phyloP scores from a whole-genome alignment of 2,113 vertebrate genomes.

The Sciurus niger region DNA sequence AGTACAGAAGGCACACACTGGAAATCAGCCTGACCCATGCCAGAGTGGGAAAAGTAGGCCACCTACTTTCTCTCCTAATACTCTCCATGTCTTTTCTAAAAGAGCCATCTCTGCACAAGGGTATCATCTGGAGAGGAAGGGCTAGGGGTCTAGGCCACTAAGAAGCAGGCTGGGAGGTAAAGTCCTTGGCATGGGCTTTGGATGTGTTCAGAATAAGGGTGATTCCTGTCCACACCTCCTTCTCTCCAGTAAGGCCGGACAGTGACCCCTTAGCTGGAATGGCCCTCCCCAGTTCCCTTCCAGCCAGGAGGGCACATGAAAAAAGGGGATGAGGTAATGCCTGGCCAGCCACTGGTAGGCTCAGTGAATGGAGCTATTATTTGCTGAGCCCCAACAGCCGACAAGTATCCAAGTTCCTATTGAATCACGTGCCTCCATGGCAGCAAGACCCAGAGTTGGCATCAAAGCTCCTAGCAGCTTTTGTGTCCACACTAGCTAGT shows the following conservation, averaged over 20 bases:
- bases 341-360: constrained; percentile 23
- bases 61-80: constrained; percentile 34
- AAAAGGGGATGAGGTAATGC: constrained; percentile 70
- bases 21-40: background rate
- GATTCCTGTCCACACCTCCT: background rate
- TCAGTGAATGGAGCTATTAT: constrained; percentile 70
- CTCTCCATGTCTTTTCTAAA: background rate
- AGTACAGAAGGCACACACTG: background rate
- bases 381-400: constrained; percentile 6
- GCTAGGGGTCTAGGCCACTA: background rate
- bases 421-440: background rate
- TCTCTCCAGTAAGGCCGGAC: background rate
- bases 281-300: constrained; percentile 37
- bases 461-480: constrained; percentile 49
- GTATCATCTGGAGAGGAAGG: background rate
- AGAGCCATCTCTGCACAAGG: background rate
- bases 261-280: background rate
- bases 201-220: background rate
- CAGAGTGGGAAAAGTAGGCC: background rate
- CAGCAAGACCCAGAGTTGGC: constrained; percentile 65
- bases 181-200: background rate
- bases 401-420: background rate
- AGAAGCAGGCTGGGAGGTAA: background rate
- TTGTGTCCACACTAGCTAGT: constrained; percentile 3
- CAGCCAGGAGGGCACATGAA: constrained; percentile 54